Evolutionary conservation across 2,888 invertebrate genomes (phyloP), one percentile per base, ranked within the genome.

Genomic region (Synergus gifuensis): DNA sequence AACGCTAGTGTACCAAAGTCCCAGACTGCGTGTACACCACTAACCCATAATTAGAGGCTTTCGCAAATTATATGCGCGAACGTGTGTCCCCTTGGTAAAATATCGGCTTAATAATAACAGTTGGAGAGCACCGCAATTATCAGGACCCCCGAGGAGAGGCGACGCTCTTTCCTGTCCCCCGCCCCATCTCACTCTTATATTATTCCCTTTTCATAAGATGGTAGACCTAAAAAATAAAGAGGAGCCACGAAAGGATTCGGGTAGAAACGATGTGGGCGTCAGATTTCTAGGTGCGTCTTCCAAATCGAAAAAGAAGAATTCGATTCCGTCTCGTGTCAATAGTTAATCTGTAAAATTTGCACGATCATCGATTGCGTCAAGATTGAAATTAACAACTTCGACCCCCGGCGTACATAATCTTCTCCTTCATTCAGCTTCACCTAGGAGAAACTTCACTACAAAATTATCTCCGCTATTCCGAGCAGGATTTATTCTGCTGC

Each of bases 71-170:
- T 91, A 92, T 91, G 92, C 92, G 89, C 90, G 91, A 90, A 90
- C 90, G 88, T 90, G 91, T 92, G 91, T 91, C 92, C 91, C 90
- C 91, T 91, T 87, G 90, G 91, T 92, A 91, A 92, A 92, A 92
- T 92, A 91, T 92, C 91, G 92, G 91, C 90, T 92, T 91, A 92
- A 92, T 92, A 92, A 92, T 92, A 92, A 92, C 91, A 90, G 92
- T 92, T 91, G 91, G 89, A 91, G 91, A 89, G 91, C 90, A 91
- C 90, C 87, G 90, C 91, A 92, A 92, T 92, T 92, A 92, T 91
- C 89, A 89, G 87, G 88, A 89, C 88, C 89, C 88, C 88, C 85
- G 87, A 90, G 88, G 87, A 85, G 83, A 86, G 85, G 66, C 62
- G 64, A 78, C 77, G 66, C 69, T 77, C 60, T 64, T 73, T 83